A percentile compares a stretch with the other conserved stretches of the same genome.
phyloP scores from a whole-genome alignment of 2,113 vertebrate genomes.

The Canis aureus region DNA sequence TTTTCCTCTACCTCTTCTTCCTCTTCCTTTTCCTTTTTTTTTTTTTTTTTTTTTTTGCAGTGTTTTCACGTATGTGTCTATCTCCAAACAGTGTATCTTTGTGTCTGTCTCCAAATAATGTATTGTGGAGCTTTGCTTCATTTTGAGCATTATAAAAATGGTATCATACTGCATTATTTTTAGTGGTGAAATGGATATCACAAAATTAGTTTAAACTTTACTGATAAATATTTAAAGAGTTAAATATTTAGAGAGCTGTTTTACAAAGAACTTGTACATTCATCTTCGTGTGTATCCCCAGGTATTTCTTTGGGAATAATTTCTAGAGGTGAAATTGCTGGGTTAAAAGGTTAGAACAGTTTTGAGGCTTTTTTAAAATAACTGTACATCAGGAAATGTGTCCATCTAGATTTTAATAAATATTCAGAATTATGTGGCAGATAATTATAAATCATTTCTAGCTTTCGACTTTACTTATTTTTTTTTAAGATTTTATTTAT shows the following conservation, averaged over 20 bases:
- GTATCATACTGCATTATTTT: neutral
- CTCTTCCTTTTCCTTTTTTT: neutral
- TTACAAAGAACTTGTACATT: neutral
- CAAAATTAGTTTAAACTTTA: slow-evolving; percentile 48
- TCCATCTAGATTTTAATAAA: slow-evolving; percentile 51
- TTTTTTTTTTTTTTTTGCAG: neutral
- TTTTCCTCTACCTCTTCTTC: neutral
- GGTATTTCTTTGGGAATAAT: slow-evolving; percentile 16
- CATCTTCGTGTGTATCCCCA: neutral
- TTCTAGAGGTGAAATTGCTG: slow-evolving; percentile 44
- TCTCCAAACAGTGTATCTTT: neutral
- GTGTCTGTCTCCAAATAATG: neutral
- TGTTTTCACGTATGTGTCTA: neutral
- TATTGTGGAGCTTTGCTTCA: neutral
- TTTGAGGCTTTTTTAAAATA: neutral
- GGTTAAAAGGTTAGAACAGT: slow-evolving; percentile 52
- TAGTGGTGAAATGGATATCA: slow-evolving; percentile 34
- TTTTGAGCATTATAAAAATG: slow-evolving; percentile 34
- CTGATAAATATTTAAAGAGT: slow-evolving; percentile 1
- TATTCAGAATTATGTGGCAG: neutral
- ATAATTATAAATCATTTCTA: slow-evolving; percentile 53
- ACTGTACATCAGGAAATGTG: neutral
- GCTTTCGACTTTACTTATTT: neutral
- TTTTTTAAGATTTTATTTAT: too few species aligned
- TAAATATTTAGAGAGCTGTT: neutral